Evolutionary conservation across 2,113 vertebrate genomes (phyloP), one percentile per base, ranked within the genome.

Genomic region (Myiopsitta monachus): DNA sequence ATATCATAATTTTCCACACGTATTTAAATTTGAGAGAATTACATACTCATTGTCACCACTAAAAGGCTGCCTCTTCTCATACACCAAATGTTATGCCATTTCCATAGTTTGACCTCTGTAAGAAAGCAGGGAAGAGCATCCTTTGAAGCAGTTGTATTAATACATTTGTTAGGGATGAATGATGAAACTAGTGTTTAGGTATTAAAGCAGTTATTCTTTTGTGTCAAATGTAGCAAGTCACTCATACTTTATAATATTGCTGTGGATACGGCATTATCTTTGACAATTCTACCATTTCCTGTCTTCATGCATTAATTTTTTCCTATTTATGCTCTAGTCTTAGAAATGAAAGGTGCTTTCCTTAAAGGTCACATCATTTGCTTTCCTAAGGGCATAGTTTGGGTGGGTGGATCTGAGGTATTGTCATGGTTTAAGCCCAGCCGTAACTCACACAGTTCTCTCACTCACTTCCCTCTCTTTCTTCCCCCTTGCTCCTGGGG

Each of bases 101-200:
- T 85, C 17, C 14, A 8, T 14, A 26, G 3, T 70, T 70, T 68
- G 17, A 49, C 4, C 11, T 61, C 4, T 61, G 26, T 46, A 41
- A 30, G 18, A 69, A 84, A 75, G 9, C 38, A 11, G 67, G 10
- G 14, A 70, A 54, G 0, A 33, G 7, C 19, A 66, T 55, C 7
- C 5, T 82, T 87, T 78, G n/a, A 49, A 81, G 12, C 1, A 24
- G 6, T 19, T 77, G 2, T 23, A 47, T 69, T 47, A 49, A 67
- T 6, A n/a, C 0, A 15, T 44, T 51, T 17, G 26, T 6, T 44
- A 41, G 4, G 16, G 4, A 3, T 75, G 16, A 8, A 55, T 70
- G n/a, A 57, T 47, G 10, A 36, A 79, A 63, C 14, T 19, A n/a
- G 10, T 31, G 70, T 68, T 77, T 69, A 57, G 7, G 7, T n/a